A percentile compares a stretch with the other conserved stretches of the same genome.
Evolutionary conservation across 2,113 vertebrate genomes (phyloP).

Genomic region (Hippocampus guttulatus): DNA sequence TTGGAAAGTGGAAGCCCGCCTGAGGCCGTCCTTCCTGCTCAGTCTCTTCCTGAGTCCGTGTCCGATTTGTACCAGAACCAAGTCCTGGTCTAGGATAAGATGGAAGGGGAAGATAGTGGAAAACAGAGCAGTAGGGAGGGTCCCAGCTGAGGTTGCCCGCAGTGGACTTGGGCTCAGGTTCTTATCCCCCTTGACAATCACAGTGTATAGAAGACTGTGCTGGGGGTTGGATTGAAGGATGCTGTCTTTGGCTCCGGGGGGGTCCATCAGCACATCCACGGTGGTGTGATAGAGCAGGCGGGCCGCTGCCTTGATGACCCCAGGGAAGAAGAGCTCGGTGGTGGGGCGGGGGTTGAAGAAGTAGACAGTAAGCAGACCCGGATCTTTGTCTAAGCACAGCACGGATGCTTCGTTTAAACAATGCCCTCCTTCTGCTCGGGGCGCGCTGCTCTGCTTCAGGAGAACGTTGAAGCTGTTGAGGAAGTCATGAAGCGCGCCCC

Average conservation of each 20-base stretch:
- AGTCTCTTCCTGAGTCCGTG: conserved; percentile 87
- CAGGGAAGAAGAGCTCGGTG: conserved; percentile 87
- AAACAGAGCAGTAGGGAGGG: conserved; percentile 86
- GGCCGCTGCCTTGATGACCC: conserved; percentile 90
- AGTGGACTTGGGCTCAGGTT: conserved; percentile 83
- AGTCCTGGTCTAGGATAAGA: conserved; percentile 90
- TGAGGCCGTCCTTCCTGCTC: conserved; percentile 80
- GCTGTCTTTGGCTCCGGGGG: conserved; percentile 74
- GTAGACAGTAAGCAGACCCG: conserved; percentile 86
- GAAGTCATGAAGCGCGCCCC: conserved; percentile 94
- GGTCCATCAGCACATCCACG: conserved; percentile 82
- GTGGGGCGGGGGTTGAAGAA: conserved; percentile 87
- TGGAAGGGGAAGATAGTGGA: conserved; percentile 97
- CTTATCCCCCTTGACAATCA: conserved; percentile 79
- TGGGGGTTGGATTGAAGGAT: conserved; percentile 84
- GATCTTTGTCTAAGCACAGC: conserved; percentile 92
- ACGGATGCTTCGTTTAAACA: conserved; percentile 85
- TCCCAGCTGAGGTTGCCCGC: conserved; percentile 84
- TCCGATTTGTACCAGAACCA: conserved; percentile 88
- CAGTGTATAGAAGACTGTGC: conserved; percentile 85
- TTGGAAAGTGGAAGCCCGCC: conserved; percentile 78
- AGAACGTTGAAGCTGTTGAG: conserved; percentile 96
- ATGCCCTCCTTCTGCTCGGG: conserved; percentile 49
- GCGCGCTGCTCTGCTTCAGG: conserved; percentile 84
- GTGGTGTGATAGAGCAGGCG: conserved; percentile 80